Conservation (phyloP, 2,113 vertebrate species). For the Lanius collurio region DNA sequence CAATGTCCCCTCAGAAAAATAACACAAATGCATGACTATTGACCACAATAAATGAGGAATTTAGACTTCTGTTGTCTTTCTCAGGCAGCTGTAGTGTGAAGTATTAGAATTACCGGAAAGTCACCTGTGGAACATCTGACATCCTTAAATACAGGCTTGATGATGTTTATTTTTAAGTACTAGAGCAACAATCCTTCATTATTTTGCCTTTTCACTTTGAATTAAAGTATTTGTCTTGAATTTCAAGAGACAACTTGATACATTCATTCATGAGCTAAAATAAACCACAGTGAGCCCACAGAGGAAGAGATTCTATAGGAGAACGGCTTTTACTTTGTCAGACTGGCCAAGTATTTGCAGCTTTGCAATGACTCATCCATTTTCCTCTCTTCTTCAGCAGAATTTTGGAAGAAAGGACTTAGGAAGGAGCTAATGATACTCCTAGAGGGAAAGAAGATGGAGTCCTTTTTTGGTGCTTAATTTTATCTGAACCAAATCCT, state of each 20-base stretch:
- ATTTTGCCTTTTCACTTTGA: slow-evolving; percentile 18
- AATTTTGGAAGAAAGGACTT: slow-evolving; percentile 3
- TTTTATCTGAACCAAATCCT: not conserved
- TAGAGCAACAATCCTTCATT: not conserved
- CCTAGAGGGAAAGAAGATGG: not conserved
- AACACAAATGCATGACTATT: not conserved
- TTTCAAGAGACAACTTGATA: not conserved
- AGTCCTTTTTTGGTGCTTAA: not conserved
- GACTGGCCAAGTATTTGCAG: slow-evolving; percentile 51
- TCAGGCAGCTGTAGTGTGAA: not conserved
- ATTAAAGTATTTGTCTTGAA: slow-evolving; percentile 28
- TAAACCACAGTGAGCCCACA: not conserved
- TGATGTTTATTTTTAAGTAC: slow-evolving; percentile 27
- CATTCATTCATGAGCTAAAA: slow-evolving; percentile 37
- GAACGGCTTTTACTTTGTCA: not conserved
- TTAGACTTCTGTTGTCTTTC: not conserved
- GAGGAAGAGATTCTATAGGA: slow-evolving; percentile 36
- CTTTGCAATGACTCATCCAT: slow-evolving; percentile 42
- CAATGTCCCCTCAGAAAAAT: not conserved
- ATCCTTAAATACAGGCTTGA: not conserved
- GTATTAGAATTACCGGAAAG: not conserved
- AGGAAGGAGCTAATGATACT: slow-evolving; percentile 25
- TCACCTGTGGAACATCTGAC: slow-evolving; percentile 22
- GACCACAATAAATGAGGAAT: not conserved
- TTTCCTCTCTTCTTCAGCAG: slow-evolving; percentile 28